Evolutionary conservation across 2,888 invertebrate species (phyloP).

Genomic region (Andrena haemorrhoa): DNA sequence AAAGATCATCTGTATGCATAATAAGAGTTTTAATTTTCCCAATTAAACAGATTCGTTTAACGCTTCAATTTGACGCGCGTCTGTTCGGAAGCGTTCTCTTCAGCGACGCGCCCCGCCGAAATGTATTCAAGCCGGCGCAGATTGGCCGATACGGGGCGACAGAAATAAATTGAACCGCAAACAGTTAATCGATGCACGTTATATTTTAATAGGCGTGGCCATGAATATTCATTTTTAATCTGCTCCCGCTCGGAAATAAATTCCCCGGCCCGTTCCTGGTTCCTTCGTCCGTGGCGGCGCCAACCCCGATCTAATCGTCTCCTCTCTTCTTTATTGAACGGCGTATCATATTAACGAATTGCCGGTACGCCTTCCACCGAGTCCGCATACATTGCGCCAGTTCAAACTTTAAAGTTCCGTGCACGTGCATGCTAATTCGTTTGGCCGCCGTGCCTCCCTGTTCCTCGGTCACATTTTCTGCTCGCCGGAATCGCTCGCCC

Average conservation of each 20-base stretch:
- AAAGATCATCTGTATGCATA: no score
- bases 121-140: not conserved
- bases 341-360: conserved; percentile 67
- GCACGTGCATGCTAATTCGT: conserved; percentile 68
- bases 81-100: not conserved
- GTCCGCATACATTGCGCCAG: conserved; percentile 49
- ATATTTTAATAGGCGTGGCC: conserved; percentile 59
- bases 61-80: conserved; percentile 8
- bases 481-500: conserved; percentile 30
- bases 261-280: not conserved
- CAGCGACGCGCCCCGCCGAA: not conserved
- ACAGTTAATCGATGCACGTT: conserved; percentile 55
- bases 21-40: no score
- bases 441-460: conserved; percentile 19
- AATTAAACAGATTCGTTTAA: not conserved
- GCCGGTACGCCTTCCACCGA: conserved; percentile 39
- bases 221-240: conserved; percentile 64
- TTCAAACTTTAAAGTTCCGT: conserved; percentile 66
- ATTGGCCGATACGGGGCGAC: conserved; percentile 27
- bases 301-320: conserved; percentile 50
- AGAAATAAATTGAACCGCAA: conserved; percentile 40
- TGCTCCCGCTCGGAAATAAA: conserved; percentile 17
- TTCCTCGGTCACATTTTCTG: conserved; percentile 40
- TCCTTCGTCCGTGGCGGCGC: conserved; percentile 11
- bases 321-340: conserved; percentile 52